Conservation (phyloP, 2,797 vertebrate species). For the Petrocephalus sullivani region DNA sequence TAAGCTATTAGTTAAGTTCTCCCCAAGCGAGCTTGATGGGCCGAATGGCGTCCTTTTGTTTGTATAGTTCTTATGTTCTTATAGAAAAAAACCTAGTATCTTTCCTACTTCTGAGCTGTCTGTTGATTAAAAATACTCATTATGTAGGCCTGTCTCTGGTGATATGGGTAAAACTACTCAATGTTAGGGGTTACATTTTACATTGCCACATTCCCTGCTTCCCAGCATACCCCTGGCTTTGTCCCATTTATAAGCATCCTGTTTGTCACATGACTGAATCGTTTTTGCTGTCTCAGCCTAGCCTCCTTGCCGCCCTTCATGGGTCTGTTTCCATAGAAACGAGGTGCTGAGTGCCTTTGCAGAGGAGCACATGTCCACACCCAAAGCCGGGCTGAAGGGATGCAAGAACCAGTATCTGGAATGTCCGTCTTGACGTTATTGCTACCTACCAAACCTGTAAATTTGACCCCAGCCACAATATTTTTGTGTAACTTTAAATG, state of each 20-base stretch:
- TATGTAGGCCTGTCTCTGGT: neutral
- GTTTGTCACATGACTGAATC: conserved; percentile 43
- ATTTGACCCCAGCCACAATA: neutral
- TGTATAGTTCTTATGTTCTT: no score
- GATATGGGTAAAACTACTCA: neutral
- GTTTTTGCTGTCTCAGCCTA: conserved; percentile 45
- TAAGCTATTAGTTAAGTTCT: no score
- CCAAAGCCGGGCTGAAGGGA: conserved; percentile 19
- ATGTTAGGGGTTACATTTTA: neutral
- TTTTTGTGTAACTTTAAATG: neutral
- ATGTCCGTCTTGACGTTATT: neutral
- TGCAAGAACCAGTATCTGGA: neutral
- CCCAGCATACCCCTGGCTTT: neutral
- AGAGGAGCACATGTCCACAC: conserved; percentile 20
- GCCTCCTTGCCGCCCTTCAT: conserved; percentile 34
- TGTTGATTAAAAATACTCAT: neutral
- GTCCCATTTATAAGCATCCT: conserved; percentile 13
- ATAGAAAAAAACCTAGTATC: neutral
- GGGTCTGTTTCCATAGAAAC: conserved; percentile 57
- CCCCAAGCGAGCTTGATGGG: no score
- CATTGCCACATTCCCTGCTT: neutral
- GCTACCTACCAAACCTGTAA: neutral
- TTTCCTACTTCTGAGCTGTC: neutral
- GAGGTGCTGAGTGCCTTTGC: conserved; percentile 35
- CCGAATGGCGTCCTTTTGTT: no score